These are phyloP conservation scores for Biston betularia DNA, from an alignment of 2,888 invertebrate genomes.

Conservation along the genomic window DNA sequence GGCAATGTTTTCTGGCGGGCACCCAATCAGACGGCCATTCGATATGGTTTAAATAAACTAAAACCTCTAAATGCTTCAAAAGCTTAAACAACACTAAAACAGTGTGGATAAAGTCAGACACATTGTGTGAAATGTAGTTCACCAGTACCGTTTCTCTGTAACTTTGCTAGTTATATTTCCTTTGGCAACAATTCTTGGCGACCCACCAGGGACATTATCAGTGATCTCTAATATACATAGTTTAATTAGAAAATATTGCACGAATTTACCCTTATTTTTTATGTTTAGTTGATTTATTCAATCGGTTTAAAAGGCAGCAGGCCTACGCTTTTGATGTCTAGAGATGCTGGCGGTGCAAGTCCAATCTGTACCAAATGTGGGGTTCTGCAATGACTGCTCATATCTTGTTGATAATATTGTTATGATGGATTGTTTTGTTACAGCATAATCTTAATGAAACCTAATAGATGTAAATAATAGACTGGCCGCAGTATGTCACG, in stretches of 20 bases:
- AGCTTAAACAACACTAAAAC: conserved; percentile 40
- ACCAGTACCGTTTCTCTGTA: conserved; percentile 43
- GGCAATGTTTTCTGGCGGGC: conserved; percentile 73
- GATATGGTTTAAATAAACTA: conserved; percentile 58
- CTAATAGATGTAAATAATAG: conserved; percentile 43
- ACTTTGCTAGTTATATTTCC: conserved; percentile 58
- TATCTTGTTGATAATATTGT: conserved; percentile 52
- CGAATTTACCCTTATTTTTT: conserved; percentile 12
- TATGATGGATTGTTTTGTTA: conserved; percentile 54
- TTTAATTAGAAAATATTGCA: conserved; percentile 38
- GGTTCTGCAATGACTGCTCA: conserved; percentile 56
- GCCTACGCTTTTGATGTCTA: conserved; percentile 72
- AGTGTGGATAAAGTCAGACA: conserved; percentile 35
- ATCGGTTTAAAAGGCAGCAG: conserved; percentile 61
- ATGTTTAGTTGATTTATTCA: conserved; percentile 58
- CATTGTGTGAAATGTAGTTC: conserved; percentile 37
- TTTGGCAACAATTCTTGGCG: conserved; percentile 62
- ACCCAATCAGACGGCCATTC: conserved; percentile 64
- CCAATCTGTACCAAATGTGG: conserved; percentile 71
- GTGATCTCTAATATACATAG: conserved; percentile 57
- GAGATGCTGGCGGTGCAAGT: conserved; percentile 70
- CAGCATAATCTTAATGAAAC: conserved; percentile 52
- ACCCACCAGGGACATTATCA: conserved; percentile 54
- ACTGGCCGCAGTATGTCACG: conserved; percentile 44
- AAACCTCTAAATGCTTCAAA: conserved; percentile 33